Evolutionary conservation across 2,888 invertebrate species (phyloP), one percentile per base, ranked within the genome.

Genomic region (Synanthedon myopaeformis): DNA sequence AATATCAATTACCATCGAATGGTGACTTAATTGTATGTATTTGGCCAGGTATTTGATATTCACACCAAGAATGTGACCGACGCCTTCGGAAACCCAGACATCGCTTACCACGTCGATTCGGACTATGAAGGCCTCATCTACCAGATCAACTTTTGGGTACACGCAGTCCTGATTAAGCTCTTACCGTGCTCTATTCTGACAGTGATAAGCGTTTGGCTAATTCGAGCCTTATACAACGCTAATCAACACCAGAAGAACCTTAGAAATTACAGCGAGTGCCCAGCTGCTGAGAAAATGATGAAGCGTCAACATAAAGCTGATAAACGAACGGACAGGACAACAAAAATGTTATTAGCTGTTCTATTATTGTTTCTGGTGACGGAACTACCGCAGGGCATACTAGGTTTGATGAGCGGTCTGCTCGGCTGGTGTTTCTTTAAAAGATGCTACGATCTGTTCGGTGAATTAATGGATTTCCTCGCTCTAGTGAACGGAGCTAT

Each of bases 401-500:
- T 94, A 51, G 94, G 94, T 0, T 79, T 94, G 51, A 85, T 93
- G 68, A 92, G 92, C 55, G 92, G 92, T 0, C 80, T 93, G 53
- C 76, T 92, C 51, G 90, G 91, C 12, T 77, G 91, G 71, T 91
- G 91, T 57, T 94, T 97, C 78, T 95, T 95, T 70, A 85, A 89
- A 53, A 89, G 91, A 41, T 96, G 95, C 76, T 97, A 97, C 80
- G 89, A 91, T 59, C 88, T 92, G 51, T 92, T 94, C 58, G 95
- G 95, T 1, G 96, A 97, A 72, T 74, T 96, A 54, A 94, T 97
- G 92, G 97, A 98, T 80, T 92, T 96, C 57, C 79, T 97, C 69
- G 97, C 97, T 0, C 89, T 98, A 55, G 84, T 96, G 64, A 98
- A 97, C 78, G 96, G 96, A 8, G 94, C 96, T 0, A 94, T 97